Evolutionary conservation across 2,113 vertebrate genomes (phyloP), one percentile per base, ranked within the genome.

Genomic region (Callopanchax toddi): DNA sequence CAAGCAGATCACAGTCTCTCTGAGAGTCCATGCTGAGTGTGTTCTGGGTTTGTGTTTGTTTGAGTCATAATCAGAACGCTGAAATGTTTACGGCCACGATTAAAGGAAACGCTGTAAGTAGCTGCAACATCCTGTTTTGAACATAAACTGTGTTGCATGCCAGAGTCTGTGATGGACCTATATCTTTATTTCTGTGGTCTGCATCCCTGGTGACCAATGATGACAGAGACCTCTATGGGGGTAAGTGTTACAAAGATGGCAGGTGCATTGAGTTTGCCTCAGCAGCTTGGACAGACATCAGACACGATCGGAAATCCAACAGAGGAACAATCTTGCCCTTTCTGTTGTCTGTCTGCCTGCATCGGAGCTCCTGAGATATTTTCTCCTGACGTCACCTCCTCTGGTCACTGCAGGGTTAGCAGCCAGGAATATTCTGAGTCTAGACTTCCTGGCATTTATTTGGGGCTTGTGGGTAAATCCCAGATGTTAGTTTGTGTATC

Each of bases 101-200:
- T 6, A 67, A 81, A 80, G 78, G 82, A 84, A 83, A 89, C 72
- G 74, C 81, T 36, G 44, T 64, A 56, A 53, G 67, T 71, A 65
- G 48, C 64, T 78, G 49, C 63, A 79, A 78, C 82, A 83, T 89
- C 89, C 89, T 90, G 89, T 89, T 90, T 81, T 85, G 83, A 70
- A 69, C 46, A 72, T 86, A 89, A 89, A 88, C 60, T 21, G 50
- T 74, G 51, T 49, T 37, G 62, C 58, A 68, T 34, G 71, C 17
- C 68, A 58, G 25, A 48, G 26, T 71, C 73, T 84, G n/a, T n/a
- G n/a, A n/a, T n/a, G n/a, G n/a, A n/a, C n/a, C n/a, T n/a, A n/a
- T n/a, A n/a, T n/a, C 70, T 75, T 69, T 6, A 54, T 73, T 71
- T 60, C 50, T 60, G 29, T 26, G 6, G 36, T 46, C 70, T 43